phyloP scores from a whole-genome alignment of 2,797 vertebrate species.

The Carduelis carduelis region DNA sequence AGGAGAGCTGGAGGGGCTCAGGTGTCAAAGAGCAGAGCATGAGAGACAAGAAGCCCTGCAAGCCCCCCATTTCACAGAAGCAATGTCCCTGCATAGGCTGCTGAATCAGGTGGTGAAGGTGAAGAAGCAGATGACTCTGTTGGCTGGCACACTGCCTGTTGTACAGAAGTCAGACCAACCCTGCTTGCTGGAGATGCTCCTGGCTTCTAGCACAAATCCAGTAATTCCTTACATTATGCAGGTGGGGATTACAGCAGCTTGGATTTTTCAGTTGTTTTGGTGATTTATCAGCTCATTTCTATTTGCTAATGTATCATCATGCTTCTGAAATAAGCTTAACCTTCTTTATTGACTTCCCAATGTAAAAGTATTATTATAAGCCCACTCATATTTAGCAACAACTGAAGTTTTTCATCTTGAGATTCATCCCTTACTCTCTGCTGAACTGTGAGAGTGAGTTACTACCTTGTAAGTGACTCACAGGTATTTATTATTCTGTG shows the following conservation, averaged over 20 bases:
- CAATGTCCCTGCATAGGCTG: neutral
- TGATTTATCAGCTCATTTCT: neutral
- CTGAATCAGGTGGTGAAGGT: neutral
- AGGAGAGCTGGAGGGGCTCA: neutral
- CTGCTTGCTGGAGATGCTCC: neutral
- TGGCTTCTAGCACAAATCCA: neutral
- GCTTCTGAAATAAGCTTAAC: neutral
- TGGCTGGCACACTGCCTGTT: neutral
- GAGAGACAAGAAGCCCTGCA: neutral
- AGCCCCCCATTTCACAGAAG: neutral
- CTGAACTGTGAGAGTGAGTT: constrained; percentile 66
- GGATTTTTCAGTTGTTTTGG: neutral
- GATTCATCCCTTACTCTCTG: constrained; percentile 46
- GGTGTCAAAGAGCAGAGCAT: neutral
- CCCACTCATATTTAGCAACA: neutral
- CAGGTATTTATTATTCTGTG: constrained; percentile 72
- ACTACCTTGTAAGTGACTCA: constrained; percentile 68
- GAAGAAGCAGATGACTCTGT: neutral
- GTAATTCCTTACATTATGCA: neutral
- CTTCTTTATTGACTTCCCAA: neutral
- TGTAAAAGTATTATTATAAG: constrained; percentile 25
- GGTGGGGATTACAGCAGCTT: neutral
- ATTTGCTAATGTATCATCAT: neutral
- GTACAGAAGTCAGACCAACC: neutral
- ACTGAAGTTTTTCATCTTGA: constrained; percentile 36